Evolutionary conservation across 2,888 invertebrate species (phyloP).

Genomic region (Entomobrya multifasciata): DNA sequence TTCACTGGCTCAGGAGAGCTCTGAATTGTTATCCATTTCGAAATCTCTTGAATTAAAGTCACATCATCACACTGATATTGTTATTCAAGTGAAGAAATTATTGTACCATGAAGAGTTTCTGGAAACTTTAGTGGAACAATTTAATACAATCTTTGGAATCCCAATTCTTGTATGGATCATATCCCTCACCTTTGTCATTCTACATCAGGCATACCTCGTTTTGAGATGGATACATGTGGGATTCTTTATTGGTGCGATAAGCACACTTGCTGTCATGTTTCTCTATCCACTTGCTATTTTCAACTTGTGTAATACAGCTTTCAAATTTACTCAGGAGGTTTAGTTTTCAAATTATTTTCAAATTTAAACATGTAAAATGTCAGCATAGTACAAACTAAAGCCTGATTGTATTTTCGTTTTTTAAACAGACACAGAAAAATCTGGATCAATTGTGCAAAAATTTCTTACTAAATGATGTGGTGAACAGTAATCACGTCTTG

Average conservation of each 20-base stretch:
- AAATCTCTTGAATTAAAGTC: neutral
- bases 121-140: slow-evolving; percentile 8
- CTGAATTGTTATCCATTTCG: neutral
- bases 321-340: slow-evolving; percentile 9
- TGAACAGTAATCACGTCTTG: neutral
- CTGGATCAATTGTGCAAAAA: slow-evolving; percentile 10
- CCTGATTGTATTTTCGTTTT: neutral
- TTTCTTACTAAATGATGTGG: neutral
- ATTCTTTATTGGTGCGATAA: neutral
- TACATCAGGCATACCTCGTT: slow-evolving; percentile 26
- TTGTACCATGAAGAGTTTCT: neutral
- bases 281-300: neutral
- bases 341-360: no score
- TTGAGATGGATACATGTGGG: slow-evolving; percentile 22
- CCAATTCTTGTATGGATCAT: slow-evolving; percentile 29
- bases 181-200: neutral
- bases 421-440: neutral
- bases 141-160: slow-evolving; percentile 38
- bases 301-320: slow-evolving; percentile 32
- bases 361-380: neutral
- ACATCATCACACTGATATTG: no score
- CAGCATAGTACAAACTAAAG: no score
- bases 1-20: neutral
- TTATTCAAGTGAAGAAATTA: neutral
- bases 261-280: neutral